A percentile compares a stretch with the other conserved stretches of the same genome.
phyloP scores from a whole-genome alignment of 1,140 invertebrate genomes.

The Gonatopus flavifemur region DNA sequence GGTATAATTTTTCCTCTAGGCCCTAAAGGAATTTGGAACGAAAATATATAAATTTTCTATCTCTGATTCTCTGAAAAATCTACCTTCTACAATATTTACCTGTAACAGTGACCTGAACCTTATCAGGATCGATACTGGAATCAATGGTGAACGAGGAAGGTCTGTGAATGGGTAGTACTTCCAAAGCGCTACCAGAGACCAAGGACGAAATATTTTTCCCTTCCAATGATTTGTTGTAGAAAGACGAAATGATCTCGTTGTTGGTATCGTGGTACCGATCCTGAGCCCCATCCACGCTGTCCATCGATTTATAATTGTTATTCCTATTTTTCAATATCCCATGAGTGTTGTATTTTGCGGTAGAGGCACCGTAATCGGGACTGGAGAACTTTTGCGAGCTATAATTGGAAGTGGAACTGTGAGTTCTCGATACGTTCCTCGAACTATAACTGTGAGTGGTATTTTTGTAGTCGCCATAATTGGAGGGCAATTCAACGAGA shows the following conservation, averaged over 20 bases:
- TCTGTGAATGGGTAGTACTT: conserved; percentile 65
- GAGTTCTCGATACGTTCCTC: conserved; percentile 30
- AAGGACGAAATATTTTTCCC: conserved; percentile 43
- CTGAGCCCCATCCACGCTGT: conserved; percentile 59
- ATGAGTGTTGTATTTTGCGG: conserved; percentile 40
- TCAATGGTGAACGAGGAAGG: conserved; percentile 66
- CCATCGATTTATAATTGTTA: conserved; percentile 48
- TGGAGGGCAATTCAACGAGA: conserved; percentile 6
- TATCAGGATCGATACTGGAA: conserved; percentile 52
- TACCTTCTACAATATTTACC: conserved; percentile 43
- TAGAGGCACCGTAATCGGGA: conserved; percentile 34
- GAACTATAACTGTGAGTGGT: conserved; percentile 39
- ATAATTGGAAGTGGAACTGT: conserved; percentile 33
- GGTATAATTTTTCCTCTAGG: conserved; percentile 46
- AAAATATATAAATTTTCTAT: neutral
- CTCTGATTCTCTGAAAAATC: neutral
- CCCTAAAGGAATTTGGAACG: conserved; percentile 26
- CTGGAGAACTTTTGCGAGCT: conserved; percentile 38
- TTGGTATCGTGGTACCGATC: conserved; percentile 51
- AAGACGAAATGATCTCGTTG: conserved; percentile 14
- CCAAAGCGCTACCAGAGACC: conserved; percentile 70
- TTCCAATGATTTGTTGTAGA: conserved; percentile 14
- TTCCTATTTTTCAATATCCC: conserved; percentile 54
- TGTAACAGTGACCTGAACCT: conserved; percentile 60
- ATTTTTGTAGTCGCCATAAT: conserved; percentile 23